A percentile compares a stretch with the other conserved stretches of the same genome.
Evolutionary conservation across 2,888 invertebrate genomes (phyloP).

Genomic region (Clostera curtula): DNA sequence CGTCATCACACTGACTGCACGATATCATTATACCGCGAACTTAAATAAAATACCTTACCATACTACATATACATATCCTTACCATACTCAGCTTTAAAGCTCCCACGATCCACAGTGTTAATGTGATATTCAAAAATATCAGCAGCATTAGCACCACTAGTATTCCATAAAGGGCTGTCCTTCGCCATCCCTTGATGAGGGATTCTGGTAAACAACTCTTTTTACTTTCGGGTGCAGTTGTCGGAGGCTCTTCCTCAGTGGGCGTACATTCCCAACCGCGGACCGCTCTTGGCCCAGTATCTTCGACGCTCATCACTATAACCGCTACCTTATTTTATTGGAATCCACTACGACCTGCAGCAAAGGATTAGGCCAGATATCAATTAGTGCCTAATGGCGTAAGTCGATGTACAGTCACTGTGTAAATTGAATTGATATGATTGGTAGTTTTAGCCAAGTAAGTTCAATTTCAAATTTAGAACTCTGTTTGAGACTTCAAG

Average conservation of each 20-base stretch:
- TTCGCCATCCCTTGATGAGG: constrained; percentile 86
- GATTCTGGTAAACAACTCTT: constrained; percentile 38
- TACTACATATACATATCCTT: constrained; percentile 52
- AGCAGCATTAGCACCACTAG: constrained; percentile 88
- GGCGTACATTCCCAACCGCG: constrained; percentile 66
- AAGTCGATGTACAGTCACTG: constrained; percentile 13
- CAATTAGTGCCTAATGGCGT: constrained; percentile 27
- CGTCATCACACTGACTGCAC: too few species aligned
- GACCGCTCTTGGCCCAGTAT: constrained; percentile 35
- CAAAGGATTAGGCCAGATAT: constrained; percentile 33
- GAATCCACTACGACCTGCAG: constrained; percentile 31
- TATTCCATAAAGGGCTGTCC: constrained; percentile 91
- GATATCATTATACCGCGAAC: too few species aligned
- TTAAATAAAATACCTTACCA: too few species aligned
- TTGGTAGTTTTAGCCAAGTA: too few species aligned
- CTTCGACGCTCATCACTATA: constrained; percentile 38
- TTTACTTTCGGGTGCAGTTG: constrained; percentile 21
- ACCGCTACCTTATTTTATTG: constrained; percentile 2
- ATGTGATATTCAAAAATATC: constrained; percentile 93
- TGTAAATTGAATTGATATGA: not conserved
- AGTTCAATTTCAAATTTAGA: too few species aligned
- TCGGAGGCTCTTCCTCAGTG: constrained; percentile 48
- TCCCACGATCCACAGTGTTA: constrained; percentile 96
- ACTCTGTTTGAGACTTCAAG: too few species aligned
- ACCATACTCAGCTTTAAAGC: constrained; percentile 96